Evolutionary conservation across 2,888 invertebrate genomes (phyloP), one percentile per base, ranked within the genome.

Genomic region (Girardia tigrina): DNA sequence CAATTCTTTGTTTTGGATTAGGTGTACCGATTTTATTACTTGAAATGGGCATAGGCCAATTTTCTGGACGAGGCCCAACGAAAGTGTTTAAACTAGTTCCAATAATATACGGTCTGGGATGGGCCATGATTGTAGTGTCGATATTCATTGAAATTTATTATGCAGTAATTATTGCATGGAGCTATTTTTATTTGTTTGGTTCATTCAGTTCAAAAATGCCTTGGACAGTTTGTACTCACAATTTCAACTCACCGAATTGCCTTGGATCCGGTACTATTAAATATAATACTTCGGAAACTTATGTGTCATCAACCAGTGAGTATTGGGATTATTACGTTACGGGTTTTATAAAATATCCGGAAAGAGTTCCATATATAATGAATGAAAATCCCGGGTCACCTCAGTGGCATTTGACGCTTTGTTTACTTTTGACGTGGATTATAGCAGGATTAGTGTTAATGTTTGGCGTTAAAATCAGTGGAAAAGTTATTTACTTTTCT

Each of bases 321-420:
- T 56, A 56, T 56, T 56, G 56, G 56, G 56, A 56, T 56, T 56
- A 56, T n/a, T 56, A 56, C 23, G 56, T 56, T 6, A 56, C 56
- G 4, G 56, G 56, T 20, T 56, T 56, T 56, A 56, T 56, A 4
- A 56, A 56, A 56, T 56, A 8, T 16, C 56, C 56, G 4, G n/a
- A n/a, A 4, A 56, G 56, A 56, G 56, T 20, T 6, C 56, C 4
- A 56, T 56, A 56, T 16, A 4, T 2, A 12, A 56, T 56, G 56
- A 56, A 56, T 56, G 56, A 56, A 56, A 12, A 56, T 56, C 56
- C 56, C 4, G 56, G 56, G 4, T n/a, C 56, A 12, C 56, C 56
- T 4, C 56, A 56, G 23, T 56, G 56, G 56, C 56, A 56, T 56
- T n/a, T 56, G 8, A n/a, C 56, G 4, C n/a, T 56, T 2, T 56